Evolutionary conservation across 2,113 vertebrate species (phyloP).

Genomic region (Enhydra lutris): DNA sequence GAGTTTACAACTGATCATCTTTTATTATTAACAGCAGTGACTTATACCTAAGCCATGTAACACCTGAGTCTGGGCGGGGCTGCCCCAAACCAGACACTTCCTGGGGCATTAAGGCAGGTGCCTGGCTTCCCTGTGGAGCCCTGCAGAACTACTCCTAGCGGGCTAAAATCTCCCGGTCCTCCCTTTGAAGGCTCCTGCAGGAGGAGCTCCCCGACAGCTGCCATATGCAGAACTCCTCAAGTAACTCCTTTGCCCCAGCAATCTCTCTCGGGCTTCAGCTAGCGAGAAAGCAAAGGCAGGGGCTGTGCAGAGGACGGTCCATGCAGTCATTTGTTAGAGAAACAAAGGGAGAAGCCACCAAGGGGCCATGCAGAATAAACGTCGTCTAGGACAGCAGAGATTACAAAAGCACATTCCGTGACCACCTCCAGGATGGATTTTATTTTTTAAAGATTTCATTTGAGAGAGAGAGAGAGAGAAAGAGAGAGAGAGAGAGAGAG

Average conservation of each 20-base stretch:
- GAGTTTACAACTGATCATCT: neutral
- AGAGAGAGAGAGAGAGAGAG: too few relatives aligned
- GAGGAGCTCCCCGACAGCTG: neutral
- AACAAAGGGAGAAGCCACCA: neutral
- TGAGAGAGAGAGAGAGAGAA: neutral
- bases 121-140: neutral
- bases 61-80: neutral
- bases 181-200: neutral
- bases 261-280: neutral
- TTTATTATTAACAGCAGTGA: neutral
- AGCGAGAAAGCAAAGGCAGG: neutral
- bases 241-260: neutral
- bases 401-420: neutral
- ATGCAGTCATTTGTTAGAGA: neutral
- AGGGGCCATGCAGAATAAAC: neutral
- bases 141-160: neutral
- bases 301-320: neutral
- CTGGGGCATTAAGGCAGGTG: too few relatives aligned
- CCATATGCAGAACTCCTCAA: fast-evolving
- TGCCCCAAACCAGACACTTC: neutral
- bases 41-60: neutral
- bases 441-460: neutral
- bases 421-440: neutral
- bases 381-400: neutral
- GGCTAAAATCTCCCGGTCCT: neutral